phyloP scores from a whole-genome alignment of 35 echinoderm and acorn worm species.

The Heliocidaris erythrogramma region DNA sequence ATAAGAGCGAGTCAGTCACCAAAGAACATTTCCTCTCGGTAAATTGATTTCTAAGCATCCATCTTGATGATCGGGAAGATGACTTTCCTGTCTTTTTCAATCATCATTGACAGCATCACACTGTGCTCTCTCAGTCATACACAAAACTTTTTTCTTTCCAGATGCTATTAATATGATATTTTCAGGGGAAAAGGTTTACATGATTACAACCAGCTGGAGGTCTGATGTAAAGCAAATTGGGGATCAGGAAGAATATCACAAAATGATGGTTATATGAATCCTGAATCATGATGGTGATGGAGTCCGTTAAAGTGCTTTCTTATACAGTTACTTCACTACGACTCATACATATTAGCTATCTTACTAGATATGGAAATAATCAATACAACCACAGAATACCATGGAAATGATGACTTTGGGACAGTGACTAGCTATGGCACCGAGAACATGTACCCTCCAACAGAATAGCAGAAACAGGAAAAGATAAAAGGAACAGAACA shows the following conservation, averaged over 20 bases:
- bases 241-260: not conserved
- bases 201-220: not conserved
- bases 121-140: not conserved
- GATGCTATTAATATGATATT: slow-evolving; percentile 32
- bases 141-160: not conserved
- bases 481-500: too few species aligned
- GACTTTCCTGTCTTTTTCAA: slow-evolving; percentile 16
- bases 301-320: not conserved
- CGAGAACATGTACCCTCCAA: too few species aligned
- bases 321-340: too few species aligned
- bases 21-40: slow-evolving; percentile 14
- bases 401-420: not conserved
- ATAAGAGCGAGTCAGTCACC: slow-evolving; percentile 21
- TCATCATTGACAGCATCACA: slow-evolving; percentile 17
- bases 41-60: slow-evolving; percentile 22
- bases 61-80: not conserved
- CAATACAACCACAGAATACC: not conserved
- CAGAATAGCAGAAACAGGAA: too few species aligned
- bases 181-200: not conserved
- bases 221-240: not conserved
- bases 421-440: too few species aligned
- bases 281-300: not conserved
- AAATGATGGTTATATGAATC: not conserved
- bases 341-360: too few species aligned
- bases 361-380: not conserved